phyloP scores from a whole-genome alignment of 1,140 invertebrate genomes.

The Pissodes strobi region DNA sequence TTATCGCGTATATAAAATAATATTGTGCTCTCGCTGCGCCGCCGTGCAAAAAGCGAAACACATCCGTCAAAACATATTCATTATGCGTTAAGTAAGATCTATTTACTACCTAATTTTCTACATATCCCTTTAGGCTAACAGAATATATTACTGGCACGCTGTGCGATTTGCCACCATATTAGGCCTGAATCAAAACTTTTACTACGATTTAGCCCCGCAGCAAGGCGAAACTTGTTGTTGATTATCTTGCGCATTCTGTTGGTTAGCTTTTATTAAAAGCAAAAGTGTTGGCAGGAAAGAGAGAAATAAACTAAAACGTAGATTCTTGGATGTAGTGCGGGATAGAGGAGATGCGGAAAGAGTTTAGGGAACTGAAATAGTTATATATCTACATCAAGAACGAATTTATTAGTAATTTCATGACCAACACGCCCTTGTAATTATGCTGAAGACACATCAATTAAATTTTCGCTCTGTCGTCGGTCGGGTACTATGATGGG shows the following conservation, averaged over 20 bases:
- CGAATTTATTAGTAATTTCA: no score
- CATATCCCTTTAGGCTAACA: not conserved
- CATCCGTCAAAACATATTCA: not conserved
- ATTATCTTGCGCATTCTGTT: not conserved
- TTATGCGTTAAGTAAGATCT: not conserved
- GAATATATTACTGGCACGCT: not conserved
- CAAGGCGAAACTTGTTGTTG: not conserved
- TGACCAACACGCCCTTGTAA: no score
- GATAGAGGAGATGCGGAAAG: no score
- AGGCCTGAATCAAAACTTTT: conserved; percentile 1
- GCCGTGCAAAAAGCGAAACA: not conserved
- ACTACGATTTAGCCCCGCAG: not conserved
- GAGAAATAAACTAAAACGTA: no score
- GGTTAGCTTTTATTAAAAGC: not conserved
- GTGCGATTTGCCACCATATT: not conserved
- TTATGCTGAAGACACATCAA: no score
- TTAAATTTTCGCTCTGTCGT: no score
- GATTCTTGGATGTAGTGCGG: no score
- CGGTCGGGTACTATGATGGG: no score
- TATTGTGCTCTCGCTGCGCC: not conserved
- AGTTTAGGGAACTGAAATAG: no score
- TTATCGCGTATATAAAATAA: no score
- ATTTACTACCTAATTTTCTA: conserved; percentile 8
- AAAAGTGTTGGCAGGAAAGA: no score
- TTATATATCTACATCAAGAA: no score